Conservation (phyloP, 2,113 vertebrate species). For the Nothocercus nigrocapillus region DNA sequence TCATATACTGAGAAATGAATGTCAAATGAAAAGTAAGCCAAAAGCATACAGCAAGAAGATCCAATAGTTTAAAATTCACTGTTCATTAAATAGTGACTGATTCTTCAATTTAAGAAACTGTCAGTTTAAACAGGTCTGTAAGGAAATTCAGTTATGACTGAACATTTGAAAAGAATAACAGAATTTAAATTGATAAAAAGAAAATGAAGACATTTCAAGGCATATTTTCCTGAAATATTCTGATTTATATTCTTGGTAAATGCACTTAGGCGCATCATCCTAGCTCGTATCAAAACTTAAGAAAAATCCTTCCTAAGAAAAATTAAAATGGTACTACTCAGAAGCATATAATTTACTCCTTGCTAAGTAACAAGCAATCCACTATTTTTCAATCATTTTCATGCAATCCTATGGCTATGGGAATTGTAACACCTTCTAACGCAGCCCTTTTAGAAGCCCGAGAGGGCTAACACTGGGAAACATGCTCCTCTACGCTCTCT, state of each 20-base stretch:
- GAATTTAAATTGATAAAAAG: background rate
- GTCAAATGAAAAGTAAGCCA: background rate
- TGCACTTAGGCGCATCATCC: background rate
- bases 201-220: background rate
- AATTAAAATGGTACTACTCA: background rate
- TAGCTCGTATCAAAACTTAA: background rate
- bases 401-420: background rate
- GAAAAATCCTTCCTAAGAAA: background rate
- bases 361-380: too few species aligned
- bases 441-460: background rate
- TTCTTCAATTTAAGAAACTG: background rate
- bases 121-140: background rate
- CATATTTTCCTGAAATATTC: background rate
- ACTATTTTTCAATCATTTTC: background rate
- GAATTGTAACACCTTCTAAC: background rate
- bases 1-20: background rate
- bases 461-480: background rate
- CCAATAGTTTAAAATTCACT: background rate
- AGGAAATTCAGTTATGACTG: background rate
- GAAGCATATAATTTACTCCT: too few species aligned
- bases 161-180: background rate
- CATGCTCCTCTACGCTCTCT: accelerated
- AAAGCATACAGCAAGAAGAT: background rate
- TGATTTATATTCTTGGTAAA: background rate
- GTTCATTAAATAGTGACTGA: background rate